Conservation (phyloP, 2,888 invertebrate species). For the Cephus pulcher region DNA sequence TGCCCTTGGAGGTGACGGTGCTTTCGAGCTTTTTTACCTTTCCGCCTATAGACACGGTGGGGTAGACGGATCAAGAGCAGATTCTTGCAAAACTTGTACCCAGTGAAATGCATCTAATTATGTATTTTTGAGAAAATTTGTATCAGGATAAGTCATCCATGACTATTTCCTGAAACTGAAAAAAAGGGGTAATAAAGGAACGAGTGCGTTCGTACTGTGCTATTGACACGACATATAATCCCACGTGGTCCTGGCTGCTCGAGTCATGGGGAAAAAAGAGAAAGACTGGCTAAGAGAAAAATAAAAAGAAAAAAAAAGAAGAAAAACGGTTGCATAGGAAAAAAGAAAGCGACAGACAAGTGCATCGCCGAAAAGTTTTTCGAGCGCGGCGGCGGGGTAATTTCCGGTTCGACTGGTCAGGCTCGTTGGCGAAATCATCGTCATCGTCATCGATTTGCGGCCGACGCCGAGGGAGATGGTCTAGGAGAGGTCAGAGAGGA, state of each 20-base stretch:
- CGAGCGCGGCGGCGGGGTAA: not conserved
- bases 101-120: not conserved
- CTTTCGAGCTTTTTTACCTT: not conserved
- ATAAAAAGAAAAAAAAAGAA: not conserved
- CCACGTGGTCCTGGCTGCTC: not conserved
- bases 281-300: too few relatives aligned
- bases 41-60: not conserved
- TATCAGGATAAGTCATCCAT: not conserved
- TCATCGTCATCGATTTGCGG: constrained; percentile 34
- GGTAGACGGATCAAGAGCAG: not conserved
- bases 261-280: not conserved
- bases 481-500: not conserved
- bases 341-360: constrained; percentile 43
- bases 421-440: constrained; percentile 37
- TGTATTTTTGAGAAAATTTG: not conserved
- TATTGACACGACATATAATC: not conserved
- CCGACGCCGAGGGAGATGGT: not conserved
- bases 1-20: not conserved
- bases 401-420: constrained; percentile 14
- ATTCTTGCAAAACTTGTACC: not conserved
- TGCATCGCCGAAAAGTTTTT: constrained; percentile 10
- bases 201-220: not conserved
- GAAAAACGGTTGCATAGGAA: constrained; percentile 1
- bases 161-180: not conserved
- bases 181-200: not conserved